phyloP scores from a whole-genome alignment of 2,888 invertebrate genomes.

The Drosophila pseudotalamancana region DNA sequence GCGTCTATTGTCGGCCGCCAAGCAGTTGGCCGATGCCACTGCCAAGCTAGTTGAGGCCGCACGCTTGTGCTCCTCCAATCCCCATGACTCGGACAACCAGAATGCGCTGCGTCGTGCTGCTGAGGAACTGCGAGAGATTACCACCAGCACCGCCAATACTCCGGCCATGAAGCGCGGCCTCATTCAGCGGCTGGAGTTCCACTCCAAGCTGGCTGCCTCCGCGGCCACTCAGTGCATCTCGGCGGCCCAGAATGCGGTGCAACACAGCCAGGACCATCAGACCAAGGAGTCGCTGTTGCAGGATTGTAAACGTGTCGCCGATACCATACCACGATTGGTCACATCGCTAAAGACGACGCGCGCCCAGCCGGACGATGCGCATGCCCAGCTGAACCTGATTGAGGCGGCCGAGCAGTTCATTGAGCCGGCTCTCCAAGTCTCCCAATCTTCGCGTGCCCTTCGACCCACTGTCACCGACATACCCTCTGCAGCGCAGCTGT shows the following conservation, averaged over 20 bases:
- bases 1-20: slow-evolving; percentile 96
- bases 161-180: slow-evolving; percentile 90
- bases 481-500: slow-evolving; percentile 89
- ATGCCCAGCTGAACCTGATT: slow-evolving; percentile 91
- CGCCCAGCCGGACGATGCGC: slow-evolving; percentile 89
- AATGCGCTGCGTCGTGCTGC: slow-evolving; percentile 94
- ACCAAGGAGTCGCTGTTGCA: slow-evolving; percentile 89
- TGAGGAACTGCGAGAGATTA: slow-evolving; percentile 95
- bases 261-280: slow-evolving; percentile 86
- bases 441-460: slow-evolving; percentile 91
- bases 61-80: slow-evolving; percentile 94
- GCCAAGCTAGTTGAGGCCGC: slow-evolving; percentile 98
- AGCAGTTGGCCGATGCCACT: slow-evolving; percentile 97
- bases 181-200: slow-evolving; percentile 88
- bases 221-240: slow-evolving; percentile 96
- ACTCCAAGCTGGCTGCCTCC: slow-evolving; percentile 93
- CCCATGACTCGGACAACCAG: slow-evolving; percentile 93
- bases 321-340: slow-evolving; percentile 92
- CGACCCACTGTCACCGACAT: slow-evolving; percentile 93
- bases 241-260: slow-evolving; percentile 92
- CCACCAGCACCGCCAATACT: slow-evolving; percentile 92
- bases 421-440: slow-evolving; percentile 89
- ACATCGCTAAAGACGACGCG: slow-evolving; percentile 91
- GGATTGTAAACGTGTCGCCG: slow-evolving; percentile 90
- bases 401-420: slow-evolving; percentile 93